Evolutionary conservation across 37 sponge, comb jelly and placozoan genomes (phyloP).

Genomic region (Agelas oroides): DNA sequence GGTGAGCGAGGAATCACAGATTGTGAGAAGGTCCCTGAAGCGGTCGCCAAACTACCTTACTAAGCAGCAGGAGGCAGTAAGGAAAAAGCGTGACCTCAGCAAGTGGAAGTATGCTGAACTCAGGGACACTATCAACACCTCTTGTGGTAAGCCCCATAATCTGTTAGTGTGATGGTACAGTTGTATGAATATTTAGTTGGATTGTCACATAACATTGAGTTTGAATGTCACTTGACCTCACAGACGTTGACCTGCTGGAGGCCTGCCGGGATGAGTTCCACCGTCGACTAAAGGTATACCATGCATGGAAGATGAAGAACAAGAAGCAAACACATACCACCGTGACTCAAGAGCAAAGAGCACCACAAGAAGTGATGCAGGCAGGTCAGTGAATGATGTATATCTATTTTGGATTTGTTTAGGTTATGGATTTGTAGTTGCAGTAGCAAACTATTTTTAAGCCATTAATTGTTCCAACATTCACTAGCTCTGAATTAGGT

Average conservation of each 20-base stretch:
- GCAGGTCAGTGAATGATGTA: background rate
- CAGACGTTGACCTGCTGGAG: conserved; percentile 93
- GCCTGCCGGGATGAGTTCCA: conserved; percentile 96
- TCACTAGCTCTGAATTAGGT: too few relatives aligned
- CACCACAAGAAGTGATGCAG: conserved; percentile 35
- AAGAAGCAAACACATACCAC: conserved; percentile 8
- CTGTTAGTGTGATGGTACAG: too few relatives aligned
- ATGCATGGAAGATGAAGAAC: conserved; percentile 95
- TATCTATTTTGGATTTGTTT: background rate
- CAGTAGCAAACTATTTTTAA: too few relatives aligned
- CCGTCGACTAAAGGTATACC: conserved; percentile 91
- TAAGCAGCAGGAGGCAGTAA: conserved; percentile 51
- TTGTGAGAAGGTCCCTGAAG: conserved; percentile 58
- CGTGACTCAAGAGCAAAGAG: background rate
- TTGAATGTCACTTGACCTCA: too few relatives aligned
- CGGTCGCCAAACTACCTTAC: conserved; percentile 33
- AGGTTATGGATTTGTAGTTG: background rate
- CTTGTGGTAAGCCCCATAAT: conserved; percentile 70
- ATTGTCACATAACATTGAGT: too few relatives aligned
- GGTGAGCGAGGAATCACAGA: conserved; percentile 34
- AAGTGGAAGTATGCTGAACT: conserved; percentile 96
- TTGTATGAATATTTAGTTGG: too few relatives aligned
- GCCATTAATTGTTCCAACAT: too few relatives aligned
- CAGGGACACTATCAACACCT: conserved; percentile 95
- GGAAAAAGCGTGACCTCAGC: conserved; percentile 80